Evolutionary conservation across 1,140 invertebrate genomes (phyloP), one percentile per base, ranked within the genome.

Genomic region (Zaprionus nigranus): DNA sequence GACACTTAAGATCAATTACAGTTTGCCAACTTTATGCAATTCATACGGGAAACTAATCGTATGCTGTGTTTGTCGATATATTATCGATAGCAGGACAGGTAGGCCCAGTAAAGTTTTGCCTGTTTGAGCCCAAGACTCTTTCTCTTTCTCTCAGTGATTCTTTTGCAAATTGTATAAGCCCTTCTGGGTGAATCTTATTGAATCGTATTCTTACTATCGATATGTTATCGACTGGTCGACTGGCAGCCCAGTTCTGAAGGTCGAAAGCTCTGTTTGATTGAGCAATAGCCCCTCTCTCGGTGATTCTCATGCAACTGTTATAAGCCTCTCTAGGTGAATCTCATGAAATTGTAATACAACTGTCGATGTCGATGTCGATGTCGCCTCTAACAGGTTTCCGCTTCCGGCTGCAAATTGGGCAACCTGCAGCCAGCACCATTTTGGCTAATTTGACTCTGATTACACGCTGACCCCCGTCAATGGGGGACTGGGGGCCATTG

Each of bases 381-480:
- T 46, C 38, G 38, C 6, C n/a, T 46, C n/a, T 46, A 46, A 46
- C n/a, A 46, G 40, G n/a, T 46, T 46, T 46, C n/a, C n/a, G 40
- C 40, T 46, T 46, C 40, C 40, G 40, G 2, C 40, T n/a, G 40
- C 40, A 46, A 46, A 46, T 20, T 54, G 34, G 36, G 22, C 17
- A 17, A n/a, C 13, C n/a, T 59, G 59, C 38, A 60, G 59, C 65
- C 81, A 70, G 81, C 82, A 80, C 76, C 81, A 80, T 73, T 46
- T 76, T 71, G 77, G 76, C 81, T 84, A 83, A 83, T 83, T 83
- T 84, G 71, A 63, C 59, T 74, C 66, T 72, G 78, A 76, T 80
- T 80, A 81, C 43, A 7, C 40, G 40, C 2, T 17, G 40, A 17
- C 40, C 40, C 3, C 38, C 38, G 40, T n/a, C 5, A n/a, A n/a